Conservation (phyloP, 2,113 vertebrate genomes). For the Ciconia boyciana region DNA sequence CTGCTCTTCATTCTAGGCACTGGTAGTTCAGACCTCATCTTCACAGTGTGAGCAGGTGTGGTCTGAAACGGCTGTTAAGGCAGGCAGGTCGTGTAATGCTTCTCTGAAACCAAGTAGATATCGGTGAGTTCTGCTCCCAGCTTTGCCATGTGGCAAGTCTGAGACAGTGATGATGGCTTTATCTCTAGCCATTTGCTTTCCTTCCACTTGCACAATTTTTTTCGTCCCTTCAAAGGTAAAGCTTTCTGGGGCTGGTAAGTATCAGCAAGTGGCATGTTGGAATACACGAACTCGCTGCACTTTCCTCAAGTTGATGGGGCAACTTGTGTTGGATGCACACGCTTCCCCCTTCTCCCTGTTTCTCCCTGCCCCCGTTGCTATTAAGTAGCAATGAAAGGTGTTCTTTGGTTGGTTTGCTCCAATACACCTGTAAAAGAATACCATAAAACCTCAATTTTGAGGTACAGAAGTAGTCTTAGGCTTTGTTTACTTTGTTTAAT, state of each 20-base stretch:
- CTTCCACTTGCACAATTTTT: background rate
- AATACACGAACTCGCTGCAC: background rate
- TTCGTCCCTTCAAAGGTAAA: background rate
- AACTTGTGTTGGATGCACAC: background rate
- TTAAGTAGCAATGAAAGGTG: background rate
- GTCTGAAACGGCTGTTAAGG: accelerated
- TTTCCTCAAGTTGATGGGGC: background rate
- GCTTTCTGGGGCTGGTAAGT: background rate
- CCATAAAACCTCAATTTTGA: background rate
- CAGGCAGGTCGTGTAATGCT: background rate
- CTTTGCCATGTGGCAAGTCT: background rate
- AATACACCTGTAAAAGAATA: background rate
- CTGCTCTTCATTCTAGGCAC: background rate
- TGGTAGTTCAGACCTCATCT: background rate
- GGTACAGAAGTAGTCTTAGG: background rate
- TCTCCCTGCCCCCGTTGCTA: background rate
- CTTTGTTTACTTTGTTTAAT: slow-evolving; percentile 1
- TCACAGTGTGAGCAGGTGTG: background rate
- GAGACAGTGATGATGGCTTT: background rate
- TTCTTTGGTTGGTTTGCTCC: background rate
- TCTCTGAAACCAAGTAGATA: background rate
- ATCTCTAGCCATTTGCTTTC: background rate
- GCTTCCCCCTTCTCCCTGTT: background rate
- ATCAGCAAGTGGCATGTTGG: background rate
- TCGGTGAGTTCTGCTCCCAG: background rate